Conservation (phyloP, 2,113 vertebrate species). For the Pristiophorus japonicus region DNA sequence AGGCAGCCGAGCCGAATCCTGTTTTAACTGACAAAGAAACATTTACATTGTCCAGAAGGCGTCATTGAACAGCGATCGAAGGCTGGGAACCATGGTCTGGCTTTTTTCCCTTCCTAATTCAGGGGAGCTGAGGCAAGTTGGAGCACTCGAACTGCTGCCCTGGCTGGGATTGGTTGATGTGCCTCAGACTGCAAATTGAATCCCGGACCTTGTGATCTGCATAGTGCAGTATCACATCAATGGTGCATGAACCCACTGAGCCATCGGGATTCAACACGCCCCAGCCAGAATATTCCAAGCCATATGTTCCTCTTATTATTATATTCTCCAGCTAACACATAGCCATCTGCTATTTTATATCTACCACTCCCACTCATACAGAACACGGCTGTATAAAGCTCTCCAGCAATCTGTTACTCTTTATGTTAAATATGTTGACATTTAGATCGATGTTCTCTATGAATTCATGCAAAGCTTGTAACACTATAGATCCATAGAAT, state of each 20-base stretch:
- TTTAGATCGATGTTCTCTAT: neutral
- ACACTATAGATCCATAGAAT: neutral
- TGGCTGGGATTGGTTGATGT: neutral
- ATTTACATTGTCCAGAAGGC: neutral
- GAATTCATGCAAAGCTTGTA: neutral
- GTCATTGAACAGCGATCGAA: neutral
- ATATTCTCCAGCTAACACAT: neutral
- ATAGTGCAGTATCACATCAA: neutral
- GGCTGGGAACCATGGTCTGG: neutral
- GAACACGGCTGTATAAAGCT: neutral
- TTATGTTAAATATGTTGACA: neutral
- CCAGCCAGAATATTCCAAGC: neutral
- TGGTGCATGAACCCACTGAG: neutral
- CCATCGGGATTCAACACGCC: neutral
- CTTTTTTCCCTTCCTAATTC: neutral
- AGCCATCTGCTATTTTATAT: neutral
- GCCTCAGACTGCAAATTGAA: neutral
- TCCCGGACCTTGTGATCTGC: neutral
- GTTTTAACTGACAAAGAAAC: neutral
- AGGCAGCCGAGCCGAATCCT: neutral
- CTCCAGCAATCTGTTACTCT: neutral
- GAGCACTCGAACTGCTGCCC: neutral
- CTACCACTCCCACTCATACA: neutral
- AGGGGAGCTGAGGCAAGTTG: neutral
- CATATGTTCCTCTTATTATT: too few species aligned